Base-by-base conservation (phyloP, 2,888 invertebrate species). In the Podotricha telesiphe region DNA sequence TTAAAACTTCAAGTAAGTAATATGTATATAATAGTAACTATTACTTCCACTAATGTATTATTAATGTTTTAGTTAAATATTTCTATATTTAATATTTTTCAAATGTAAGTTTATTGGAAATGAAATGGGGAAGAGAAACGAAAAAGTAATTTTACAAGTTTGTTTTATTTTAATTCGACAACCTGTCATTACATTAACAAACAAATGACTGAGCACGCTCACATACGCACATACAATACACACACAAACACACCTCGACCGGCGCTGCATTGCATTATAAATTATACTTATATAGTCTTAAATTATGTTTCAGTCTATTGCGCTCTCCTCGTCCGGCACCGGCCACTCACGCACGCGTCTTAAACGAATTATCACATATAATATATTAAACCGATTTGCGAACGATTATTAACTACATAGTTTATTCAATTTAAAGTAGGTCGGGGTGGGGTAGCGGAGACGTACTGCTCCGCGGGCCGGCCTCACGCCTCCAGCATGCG, bases 141-240 rank as follows among this genome's bases (percentile, higher is more conserved):
- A 58, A 51, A n/a, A 75, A 77, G 86, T 86, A 87, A 88, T 91
- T 91, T 92, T 91, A 90, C 87, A 91, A 90, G 85, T 88, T 89
- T 90, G 86, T 89, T 91, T 89, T 93, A 93, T 93, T 94, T 95
- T 95, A 95, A 95, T 95, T 95, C 94, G 95, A 95, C 95, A 95
- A 95, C 95, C 95, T 95, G 95, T 95, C 95, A 95, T 95, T 95
- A 95, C 95, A 95, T 94, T 95, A 93, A 92, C 92, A 93, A 93
- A 93, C 91, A 91, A 92, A 92, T 93, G 93, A 93, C 92, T 93
- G 91, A 91, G 91, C 93, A 91, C 92, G 89, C 93, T 88, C 95
- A 95, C 95, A 95, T 91, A 93, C 93, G 93, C 88, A 93, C 93
- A 91, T 88, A 90, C 89, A 86, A 86, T 88, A 92, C 89, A 91